Base-by-base conservation (phyloP, 2,113 vertebrate species). In the Chamaetylas fuelleborni region DNA sequence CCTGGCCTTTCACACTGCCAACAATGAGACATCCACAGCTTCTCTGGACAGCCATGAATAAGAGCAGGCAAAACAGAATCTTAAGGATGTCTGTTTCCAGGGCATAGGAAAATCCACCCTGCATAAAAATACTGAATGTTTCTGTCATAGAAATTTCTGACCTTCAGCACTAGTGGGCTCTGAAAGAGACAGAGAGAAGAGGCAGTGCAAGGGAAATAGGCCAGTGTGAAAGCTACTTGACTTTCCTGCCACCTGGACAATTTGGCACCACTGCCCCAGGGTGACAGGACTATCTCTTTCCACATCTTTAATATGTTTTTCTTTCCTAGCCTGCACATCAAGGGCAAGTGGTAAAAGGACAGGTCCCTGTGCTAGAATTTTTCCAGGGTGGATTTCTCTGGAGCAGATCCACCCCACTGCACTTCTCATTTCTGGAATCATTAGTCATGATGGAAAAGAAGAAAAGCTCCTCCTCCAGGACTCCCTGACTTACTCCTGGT, bases 391-490 rank as follows among this genome's bases (percentile, higher is more conserved):
- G 29, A 45, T 11, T 70, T 70, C 25, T 5, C 3, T 62, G n/a
- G 7, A 73, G 12, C 3, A 58, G 14, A 36, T 34, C 33, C 0
- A 1, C 11, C 2, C 28, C 3, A 2, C 29, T 5, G 25, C 16
- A 9, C 6, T 34, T 77, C 28, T 83, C 3, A 16, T 56, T 82
- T 76, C 47, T 83, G 31, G 28, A 53, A 24, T 72, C 71, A n/a
- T 7, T 17, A 38, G 10, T 43, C 25, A 42, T 19, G 16, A 64
- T 11, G 16, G 14, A 79, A 71, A 34, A 79, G 38, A 77, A 67
- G 22, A 51, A 33, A 34, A 45, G 8, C 6, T 65, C 14, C 19
- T 77, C 12, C 36, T 48, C 29, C 53, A 33, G 16, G 28, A 64
- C 17, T 47, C 28, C 20, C 7, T 13, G 28, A 5, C 14, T 69